Conservation (phyloP, 2,797 vertebrate species). For the Molossus alvarezi region DNA sequence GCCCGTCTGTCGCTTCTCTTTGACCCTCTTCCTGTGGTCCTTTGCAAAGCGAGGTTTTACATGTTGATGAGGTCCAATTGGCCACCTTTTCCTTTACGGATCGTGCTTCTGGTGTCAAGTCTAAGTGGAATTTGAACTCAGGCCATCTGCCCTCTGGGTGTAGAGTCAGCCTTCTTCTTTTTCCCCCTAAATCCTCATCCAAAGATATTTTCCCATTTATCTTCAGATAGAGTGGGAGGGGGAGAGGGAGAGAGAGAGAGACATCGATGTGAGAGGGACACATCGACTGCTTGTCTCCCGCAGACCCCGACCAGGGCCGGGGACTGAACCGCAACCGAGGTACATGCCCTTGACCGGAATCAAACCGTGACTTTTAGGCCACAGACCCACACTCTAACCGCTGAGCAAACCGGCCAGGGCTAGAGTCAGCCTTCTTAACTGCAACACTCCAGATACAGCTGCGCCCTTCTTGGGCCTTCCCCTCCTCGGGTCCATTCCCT, state of each 20-base stretch:
- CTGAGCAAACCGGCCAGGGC: no score
- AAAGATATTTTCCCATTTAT: no score
- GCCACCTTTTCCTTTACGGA: neutral
- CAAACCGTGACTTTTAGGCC: no score
- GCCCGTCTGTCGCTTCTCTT: neutral
- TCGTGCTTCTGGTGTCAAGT: neutral
- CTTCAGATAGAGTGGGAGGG: no score
- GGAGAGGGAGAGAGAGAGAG: no score
- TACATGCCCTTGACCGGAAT: no score
- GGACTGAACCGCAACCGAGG: no score
- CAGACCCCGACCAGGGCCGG: no score
- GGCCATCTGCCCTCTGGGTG: neutral
- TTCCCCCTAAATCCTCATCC: no score
- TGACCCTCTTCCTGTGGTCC: neutral
- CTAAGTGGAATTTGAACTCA: neutral
- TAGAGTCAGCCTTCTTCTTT: neutral
- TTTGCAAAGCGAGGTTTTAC: neutral
- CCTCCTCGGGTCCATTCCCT: neutral
- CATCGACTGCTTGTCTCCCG: no score
- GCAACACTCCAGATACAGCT: accelerated
- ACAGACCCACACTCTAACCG: no score
- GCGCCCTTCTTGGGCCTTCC: neutral
- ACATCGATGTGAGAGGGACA: no score
- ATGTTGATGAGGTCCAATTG: neutral
- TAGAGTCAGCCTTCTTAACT: neutral